phyloP scores from a whole-genome alignment of 1,140 invertebrate species.

The Drosophila lini region DNA sequence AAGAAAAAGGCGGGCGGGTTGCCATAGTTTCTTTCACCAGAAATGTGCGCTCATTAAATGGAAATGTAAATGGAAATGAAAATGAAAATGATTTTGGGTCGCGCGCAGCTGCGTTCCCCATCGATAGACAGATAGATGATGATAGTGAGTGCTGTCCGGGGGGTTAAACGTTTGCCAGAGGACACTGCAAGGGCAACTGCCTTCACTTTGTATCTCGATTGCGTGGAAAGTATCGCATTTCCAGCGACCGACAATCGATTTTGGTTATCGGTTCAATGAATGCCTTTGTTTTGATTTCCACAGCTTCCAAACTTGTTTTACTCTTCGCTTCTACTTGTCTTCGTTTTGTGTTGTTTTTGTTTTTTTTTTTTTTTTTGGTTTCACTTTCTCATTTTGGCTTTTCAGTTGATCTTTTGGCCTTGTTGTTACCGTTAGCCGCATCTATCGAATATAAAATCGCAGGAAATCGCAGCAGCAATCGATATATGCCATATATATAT shows the following conservation, averaged over 20 bases:
- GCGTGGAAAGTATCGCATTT: slow-evolving; percentile 65
- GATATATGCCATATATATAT: slow-evolving; percentile 2
- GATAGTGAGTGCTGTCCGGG: slow-evolving; percentile 11
- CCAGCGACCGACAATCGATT: slow-evolving; percentile 35
- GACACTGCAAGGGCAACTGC: slow-evolving; percentile 42
- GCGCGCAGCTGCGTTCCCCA: slow-evolving; percentile 24
- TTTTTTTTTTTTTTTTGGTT: not conserved
- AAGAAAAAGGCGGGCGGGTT: slow-evolving; percentile 39
- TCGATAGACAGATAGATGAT: slow-evolving; percentile 20
- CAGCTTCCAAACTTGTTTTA: slow-evolving; percentile 1
- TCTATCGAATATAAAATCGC: slow-evolving; percentile 37
- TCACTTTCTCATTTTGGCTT: slow-evolving; percentile 14
- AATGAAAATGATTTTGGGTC: slow-evolving; percentile 45
- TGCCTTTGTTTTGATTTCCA: slow-evolving; percentile 17
- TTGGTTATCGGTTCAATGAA: slow-evolving; percentile 22
- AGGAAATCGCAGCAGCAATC: slow-evolving; percentile 35
- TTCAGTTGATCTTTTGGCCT: slow-evolving; percentile 24
- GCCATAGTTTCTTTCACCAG: slow-evolving; percentile 56
- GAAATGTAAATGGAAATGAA: slow-evolving; percentile 39
- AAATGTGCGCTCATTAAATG: slow-evolving; percentile 60
- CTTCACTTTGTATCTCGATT: slow-evolving; percentile 34
- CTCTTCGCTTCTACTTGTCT: slow-evolving; percentile 1
- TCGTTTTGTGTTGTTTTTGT: slow-evolving; percentile 9
- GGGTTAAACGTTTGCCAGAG: slow-evolving; percentile 27
- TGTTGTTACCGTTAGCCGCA: slow-evolving; percentile 40